Base-by-base conservation (phyloP, 2,888 invertebrate species). In the Cheilosia vulpina region DNA sequence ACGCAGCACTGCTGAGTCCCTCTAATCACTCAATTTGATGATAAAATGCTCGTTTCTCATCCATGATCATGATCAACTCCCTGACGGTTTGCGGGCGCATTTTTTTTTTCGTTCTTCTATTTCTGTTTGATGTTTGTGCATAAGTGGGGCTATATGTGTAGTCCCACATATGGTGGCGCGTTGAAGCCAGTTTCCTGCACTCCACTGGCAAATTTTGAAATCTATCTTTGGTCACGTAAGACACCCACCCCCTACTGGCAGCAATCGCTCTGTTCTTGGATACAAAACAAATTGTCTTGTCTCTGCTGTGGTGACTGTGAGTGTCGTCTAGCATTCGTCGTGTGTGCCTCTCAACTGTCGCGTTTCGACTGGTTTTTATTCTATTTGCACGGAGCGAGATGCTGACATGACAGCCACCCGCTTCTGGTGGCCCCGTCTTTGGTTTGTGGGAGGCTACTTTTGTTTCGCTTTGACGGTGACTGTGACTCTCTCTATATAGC, bases 1-100 rank as follows among this genome's bases (percentile, higher is more conserved):
- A 9, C 45, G 7, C 17, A 17, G 52, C 21, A 19, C 21, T 53
- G 53, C 7, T n/a, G 31, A 17, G 11, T 50, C 50, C 21, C 19
- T 13, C 24, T 63, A 72, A 84, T 84, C 83, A 84, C 83, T 83
- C 83, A 73, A 73, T 62, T 45, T 84, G 81, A 82, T 82, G 76
- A 68, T 68, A 80, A 68, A 80, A 60, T 58, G 41, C 62, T 69
- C 52, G 60, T 57, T 43, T 47, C 31, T 55, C 13, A 43, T 57
- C 24, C 38, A 38, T 11, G 34, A 65, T 72, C 41, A 6, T 34
- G 52, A 31, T 17, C 72, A 77, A 77, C 72, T 66, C 72, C 66
- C 50, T 60, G 24, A 60, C 53, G 31, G 47, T 41, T 58, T 69
- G 79, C 75, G 75, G 60, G 75, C 65, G 68, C 1, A 66, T 75